Base-by-base conservation (phyloP, 2,797 vertebrate genomes). In the Neosilurus hyrtlii region DNA sequence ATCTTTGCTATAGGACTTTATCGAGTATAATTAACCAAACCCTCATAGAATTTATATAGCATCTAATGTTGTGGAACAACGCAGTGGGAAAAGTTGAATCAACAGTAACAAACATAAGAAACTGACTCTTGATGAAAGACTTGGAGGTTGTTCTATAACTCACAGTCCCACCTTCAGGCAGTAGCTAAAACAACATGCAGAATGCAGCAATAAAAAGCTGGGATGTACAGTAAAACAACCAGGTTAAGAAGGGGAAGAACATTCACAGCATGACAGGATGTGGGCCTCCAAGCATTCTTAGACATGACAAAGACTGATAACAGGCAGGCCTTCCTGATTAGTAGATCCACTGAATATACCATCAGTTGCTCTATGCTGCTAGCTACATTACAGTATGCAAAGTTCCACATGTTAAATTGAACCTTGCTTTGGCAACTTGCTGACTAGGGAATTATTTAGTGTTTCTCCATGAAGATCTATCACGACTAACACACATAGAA, bases 401-500 rank as follows among this genome's bases (percentile, higher is more conserved):
- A 61, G 8, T 43, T 43, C 43, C 43, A 43, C 43, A 43, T 4
- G 4, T 43, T 43, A 43, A 56, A 22, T 0, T 2, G 12, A 71
- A 24, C 68, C 54, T 35, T 22, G 4, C 52, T 74, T 74, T 35
- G 20, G 52, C 24, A 62, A 43, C 3, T 70, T 57, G 7, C 20
- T 56, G 14, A 70, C 35, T 18, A 51, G 5, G 18, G 9, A 68
- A 43, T 22, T 43, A 68, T 22, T 37, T 8, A 43, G 24, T 24
- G 18, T 56, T 30, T 16, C 22, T 15, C 9, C 10, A 54, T 68
- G 1, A 61, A 16, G 18, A 83, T 24, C 14, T 68, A 49, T n/a
- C 51, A 71, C 22, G 49, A 84, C 54, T 61, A 63, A 80, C 59
- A 84, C 82, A 83, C 49, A 83, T 51, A 86, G 16, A 72, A 67